Conservation (phyloP, 35 echinoderm and acorn worm genomes). For the Heliocidaris erythrogramma region DNA sequence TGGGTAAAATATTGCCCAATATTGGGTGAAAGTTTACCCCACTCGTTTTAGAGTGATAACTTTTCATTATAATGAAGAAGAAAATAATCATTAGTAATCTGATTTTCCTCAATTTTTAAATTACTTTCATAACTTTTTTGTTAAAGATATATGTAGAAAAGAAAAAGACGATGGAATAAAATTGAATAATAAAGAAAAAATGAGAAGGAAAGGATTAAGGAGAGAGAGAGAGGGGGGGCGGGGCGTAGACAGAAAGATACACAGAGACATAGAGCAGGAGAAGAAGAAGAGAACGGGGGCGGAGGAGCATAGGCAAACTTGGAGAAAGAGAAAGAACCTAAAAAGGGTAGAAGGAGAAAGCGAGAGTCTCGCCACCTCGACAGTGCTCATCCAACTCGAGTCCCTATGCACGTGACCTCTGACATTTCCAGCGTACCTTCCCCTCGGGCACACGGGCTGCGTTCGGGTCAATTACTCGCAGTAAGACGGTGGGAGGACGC, state of each 20-base stretch:
- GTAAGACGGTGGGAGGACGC: not conserved
- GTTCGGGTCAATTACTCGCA: constrained; percentile 23
- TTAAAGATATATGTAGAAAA: too few species aligned
- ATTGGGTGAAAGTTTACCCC: too few species aligned
- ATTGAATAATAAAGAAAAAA: not conserved
- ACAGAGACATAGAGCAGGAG: not conserved
- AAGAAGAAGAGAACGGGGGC: too few species aligned
- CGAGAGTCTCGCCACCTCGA: not conserved
- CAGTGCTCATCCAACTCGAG: not conserved
- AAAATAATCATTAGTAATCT: too few species aligned
- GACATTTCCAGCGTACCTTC: not conserved
- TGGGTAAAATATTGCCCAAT: too few species aligned
- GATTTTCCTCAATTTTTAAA: too few species aligned
- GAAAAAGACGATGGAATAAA: too few species aligned
- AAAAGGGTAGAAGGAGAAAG: not conserved
- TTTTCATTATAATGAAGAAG: too few species aligned
- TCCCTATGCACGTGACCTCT: not conserved
- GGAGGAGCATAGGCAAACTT: too few species aligned
- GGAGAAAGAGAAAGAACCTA: not conserved
- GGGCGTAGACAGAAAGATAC: not conserved
- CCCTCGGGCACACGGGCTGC: not conserved
- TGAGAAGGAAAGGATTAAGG: not conserved
- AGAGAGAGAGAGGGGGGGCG: not conserved
- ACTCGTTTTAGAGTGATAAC: too few species aligned
- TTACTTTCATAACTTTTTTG: too few species aligned